A percentile compares a stretch with the other conserved stretches of the same genome.
Conservation (phyloP, 2,888 invertebrate species). For the Morpho deidamia region DNA sequence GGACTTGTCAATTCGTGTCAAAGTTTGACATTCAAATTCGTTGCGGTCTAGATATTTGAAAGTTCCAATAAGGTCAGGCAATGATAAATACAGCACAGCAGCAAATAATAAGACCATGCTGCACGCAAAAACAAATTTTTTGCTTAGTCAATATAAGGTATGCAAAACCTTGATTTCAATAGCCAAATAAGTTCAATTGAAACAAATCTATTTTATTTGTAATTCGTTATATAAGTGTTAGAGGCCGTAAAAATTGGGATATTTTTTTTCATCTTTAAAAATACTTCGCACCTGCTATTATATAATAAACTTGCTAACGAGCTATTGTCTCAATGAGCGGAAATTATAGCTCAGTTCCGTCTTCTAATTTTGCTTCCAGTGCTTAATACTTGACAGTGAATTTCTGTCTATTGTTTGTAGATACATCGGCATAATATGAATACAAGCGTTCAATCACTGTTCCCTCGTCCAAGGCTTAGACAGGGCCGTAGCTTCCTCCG, state of each 20-base stretch:
- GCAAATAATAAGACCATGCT: conserved; percentile 27
- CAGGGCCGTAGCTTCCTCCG: conserved; percentile 59
- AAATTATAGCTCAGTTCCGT: conserved; percentile 49
- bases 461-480: conserved; percentile 65
- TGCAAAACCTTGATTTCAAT: not conserved
- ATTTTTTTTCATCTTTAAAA: conserved; percentile 26
- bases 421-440: conserved; percentile 24
- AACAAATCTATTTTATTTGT: conserved; percentile 16
- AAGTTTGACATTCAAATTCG: conserved; percentile 20
- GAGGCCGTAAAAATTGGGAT: conserved; percentile 33
- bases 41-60: conserved; percentile 35
- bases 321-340: conserved; percentile 44
- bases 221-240: conserved; percentile 30
- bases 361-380: conserved; percentile 5
- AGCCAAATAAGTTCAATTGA: not conserved
- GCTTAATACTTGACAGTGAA: conserved; percentile 25
- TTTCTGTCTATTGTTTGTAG: conserved; percentile 30
- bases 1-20: conserved; percentile 4
- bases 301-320: conserved; percentile 38
- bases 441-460: conserved; percentile 37
- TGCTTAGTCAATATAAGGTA: not conserved
- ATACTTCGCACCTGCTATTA: conserved; percentile 30
- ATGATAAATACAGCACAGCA: conserved; percentile 21
- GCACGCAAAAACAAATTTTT: not conserved
- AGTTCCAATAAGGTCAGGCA: conserved; percentile 31